These are phyloP conservation scores for Helicoverpa armigera DNA, from an alignment of 1,140 invertebrate genomes.

Conservation along the genomic window DNA sequence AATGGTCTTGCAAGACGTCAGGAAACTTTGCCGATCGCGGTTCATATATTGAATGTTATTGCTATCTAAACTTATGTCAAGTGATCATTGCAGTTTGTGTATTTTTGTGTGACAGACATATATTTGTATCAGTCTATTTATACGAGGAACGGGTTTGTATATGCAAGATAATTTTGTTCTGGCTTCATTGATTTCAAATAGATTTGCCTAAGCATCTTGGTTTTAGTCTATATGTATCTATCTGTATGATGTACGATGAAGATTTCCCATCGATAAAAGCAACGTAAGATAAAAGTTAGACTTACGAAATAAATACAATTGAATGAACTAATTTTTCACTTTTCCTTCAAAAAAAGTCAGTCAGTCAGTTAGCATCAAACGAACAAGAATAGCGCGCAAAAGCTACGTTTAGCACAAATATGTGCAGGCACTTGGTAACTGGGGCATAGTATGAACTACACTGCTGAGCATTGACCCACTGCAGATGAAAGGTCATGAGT, in stretches of 20 bases:
- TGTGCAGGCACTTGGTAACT: slow-evolving; percentile 37
- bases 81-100: not conserved
- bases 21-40: not conserved
- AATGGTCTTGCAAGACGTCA: not conserved
- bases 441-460: slow-evolving; percentile 43
- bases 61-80: not conserved
- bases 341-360: not conserved
- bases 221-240: too few relatives aligned
- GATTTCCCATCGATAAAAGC: too few relatives aligned
- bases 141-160: too few relatives aligned
- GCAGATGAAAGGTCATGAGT: slow-evolving; percentile 50
- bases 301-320: too few relatives aligned
- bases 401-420: slow-evolving; percentile 6
- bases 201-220: too few relatives aligned
- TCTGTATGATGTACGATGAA: too few relatives aligned
- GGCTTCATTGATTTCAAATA: too few relatives aligned
- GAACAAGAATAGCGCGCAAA: not conserved
- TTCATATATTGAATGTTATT: not conserved
- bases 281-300: too few relatives aligned
- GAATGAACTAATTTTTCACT: too few relatives aligned
- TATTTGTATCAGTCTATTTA: too few relatives aligned
- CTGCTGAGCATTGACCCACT: slow-evolving; percentile 46
- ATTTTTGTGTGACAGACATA: not conserved
- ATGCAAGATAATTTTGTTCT: too few relatives aligned
- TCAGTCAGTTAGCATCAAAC: slow-evolving; percentile 4